These are phyloP conservation scores for Cricetomys ansorgei DNA, from an alignment of 2,113 vertebrate species.

Conservation along the genomic window DNA sequence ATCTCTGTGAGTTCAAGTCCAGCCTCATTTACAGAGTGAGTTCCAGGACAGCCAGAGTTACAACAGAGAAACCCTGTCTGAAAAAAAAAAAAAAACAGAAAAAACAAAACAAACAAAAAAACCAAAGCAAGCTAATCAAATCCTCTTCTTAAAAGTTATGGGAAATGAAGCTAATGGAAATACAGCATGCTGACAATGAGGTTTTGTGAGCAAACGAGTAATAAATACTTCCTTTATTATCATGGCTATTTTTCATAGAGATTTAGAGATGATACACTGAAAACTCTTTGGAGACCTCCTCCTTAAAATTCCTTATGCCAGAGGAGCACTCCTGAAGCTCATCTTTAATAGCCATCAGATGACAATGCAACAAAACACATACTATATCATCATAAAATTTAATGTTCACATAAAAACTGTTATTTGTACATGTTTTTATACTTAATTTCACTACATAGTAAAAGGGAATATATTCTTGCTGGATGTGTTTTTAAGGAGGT, in stretches of 20 bases:
- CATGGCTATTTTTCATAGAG: not conserved
- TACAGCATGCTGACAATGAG: not conserved
- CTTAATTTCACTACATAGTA: constrained; percentile 38
- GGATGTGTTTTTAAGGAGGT: constrained; percentile 50
- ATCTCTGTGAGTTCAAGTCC: too few relatives aligned
- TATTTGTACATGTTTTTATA: constrained; percentile 24
- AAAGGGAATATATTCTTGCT: constrained; percentile 49
- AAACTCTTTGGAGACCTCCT: not conserved
- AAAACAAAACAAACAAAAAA: too few relatives aligned
- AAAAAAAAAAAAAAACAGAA: too few relatives aligned
- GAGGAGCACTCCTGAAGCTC: not conserved
- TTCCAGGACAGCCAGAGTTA: too few relatives aligned
- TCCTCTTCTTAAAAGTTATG: not conserved
- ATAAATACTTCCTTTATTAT: constrained; percentile 29
- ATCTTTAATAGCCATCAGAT: constrained; percentile 19
- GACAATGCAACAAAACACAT: not conserved
- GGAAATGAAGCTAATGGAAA: not conserved
- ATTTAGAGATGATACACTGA: not conserved
- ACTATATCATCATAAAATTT: constrained; percentile 32
- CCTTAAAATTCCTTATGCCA: constrained; percentile 9
- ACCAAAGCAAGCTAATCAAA: not conserved
- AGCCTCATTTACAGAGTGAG: too few relatives aligned
- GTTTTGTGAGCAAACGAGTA: not conserved
- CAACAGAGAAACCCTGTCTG: too few relatives aligned
- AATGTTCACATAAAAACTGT: constrained; percentile 21